These are phyloP conservation scores for Hymenopus coronatus DNA, from an alignment of 2,888 invertebrate species.

Conservation along the genomic window DNA sequence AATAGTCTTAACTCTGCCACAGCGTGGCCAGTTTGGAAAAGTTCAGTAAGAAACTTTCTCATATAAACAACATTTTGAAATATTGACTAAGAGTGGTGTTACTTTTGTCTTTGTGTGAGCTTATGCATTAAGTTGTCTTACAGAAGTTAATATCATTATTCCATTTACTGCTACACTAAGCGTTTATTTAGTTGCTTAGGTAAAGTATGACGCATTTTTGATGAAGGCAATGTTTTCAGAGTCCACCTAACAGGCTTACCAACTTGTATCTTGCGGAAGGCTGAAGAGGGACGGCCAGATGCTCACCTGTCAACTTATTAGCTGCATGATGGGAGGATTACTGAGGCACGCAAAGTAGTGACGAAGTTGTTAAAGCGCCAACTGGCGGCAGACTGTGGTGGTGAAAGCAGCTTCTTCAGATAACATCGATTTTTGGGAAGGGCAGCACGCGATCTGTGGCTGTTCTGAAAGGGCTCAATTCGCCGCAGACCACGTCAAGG, in stretches of 20 bases:
- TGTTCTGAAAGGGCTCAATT: not conserved
- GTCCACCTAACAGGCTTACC: not conserved
- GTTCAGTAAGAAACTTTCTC: too few relatives aligned
- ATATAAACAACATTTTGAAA: too few relatives aligned
- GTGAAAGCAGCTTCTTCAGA: not conserved
- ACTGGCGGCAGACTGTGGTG: not conserved
- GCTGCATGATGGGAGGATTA: not conserved
- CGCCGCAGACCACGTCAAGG: not conserved
- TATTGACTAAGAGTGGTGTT: too few relatives aligned
- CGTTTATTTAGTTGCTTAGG: too few relatives aligned
- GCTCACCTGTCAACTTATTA: slow-evolving; percentile 16
- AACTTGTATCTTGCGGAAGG: not conserved
- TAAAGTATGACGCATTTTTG: too few relatives aligned
- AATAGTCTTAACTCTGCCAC: too few relatives aligned
- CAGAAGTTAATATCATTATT: too few relatives aligned
- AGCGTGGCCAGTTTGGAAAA: too few relatives aligned
- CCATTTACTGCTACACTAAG: too few relatives aligned
- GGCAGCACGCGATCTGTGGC: not conserved
- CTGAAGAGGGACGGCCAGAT: not conserved
- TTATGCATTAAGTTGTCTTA: too few relatives aligned
- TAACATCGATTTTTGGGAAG: not conserved
- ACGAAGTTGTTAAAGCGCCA: not conserved
- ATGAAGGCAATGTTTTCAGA: not conserved
- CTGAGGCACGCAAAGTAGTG: not conserved
- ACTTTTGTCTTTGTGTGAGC: too few relatives aligned